phyloP scores from a whole-genome alignment of 2,888 invertebrate species.

The Caradrina kadenii region DNA sequence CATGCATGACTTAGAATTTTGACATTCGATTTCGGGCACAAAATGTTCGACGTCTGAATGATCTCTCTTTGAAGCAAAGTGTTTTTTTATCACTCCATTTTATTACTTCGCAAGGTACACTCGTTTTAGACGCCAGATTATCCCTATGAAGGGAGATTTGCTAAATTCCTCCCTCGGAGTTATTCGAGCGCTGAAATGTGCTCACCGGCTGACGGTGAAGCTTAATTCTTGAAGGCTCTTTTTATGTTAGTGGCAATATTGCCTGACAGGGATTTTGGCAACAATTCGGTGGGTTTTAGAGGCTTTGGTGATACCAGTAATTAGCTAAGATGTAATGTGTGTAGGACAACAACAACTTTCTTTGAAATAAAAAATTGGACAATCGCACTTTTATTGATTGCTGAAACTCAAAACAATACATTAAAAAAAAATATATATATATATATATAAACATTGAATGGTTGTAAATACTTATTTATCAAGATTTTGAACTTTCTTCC shows the following conservation, averaged over 20 bases:
- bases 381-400: no score
- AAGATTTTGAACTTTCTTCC: no score
- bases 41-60: not conserved
- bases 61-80: not conserved
- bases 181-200: slow-evolving; percentile 56
- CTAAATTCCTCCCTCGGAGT: slow-evolving; percentile 46
- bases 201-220: slow-evolving; percentile 43
- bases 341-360: not conserved
- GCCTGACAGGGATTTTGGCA: slow-evolving; percentile 15
- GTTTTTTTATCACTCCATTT: slow-evolving; percentile 36
- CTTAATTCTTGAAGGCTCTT: slow-evolving; percentile 53
- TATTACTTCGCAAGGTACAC: slow-evolving; percentile 12
- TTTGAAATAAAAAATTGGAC: no score
- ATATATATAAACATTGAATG: no score
- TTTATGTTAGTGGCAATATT: slow-evolving; percentile 43
- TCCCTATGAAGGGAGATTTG: slow-evolving; percentile 59
- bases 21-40: not conserved
- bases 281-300: slow-evolving; percentile 18
- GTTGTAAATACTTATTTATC: no score
- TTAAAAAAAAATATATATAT: no score
- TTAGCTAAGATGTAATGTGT: slow-evolving; percentile 12
- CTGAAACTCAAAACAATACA: no score
- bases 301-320: slow-evolving; percentile 10
- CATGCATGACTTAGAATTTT: no score
- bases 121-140: slow-evolving; percentile 55